Percentiles rank a stretch among this genome's conserved stretches.
Conservation (phyloP, 2,797 vertebrate species). For the Hydrophis major region DNA sequence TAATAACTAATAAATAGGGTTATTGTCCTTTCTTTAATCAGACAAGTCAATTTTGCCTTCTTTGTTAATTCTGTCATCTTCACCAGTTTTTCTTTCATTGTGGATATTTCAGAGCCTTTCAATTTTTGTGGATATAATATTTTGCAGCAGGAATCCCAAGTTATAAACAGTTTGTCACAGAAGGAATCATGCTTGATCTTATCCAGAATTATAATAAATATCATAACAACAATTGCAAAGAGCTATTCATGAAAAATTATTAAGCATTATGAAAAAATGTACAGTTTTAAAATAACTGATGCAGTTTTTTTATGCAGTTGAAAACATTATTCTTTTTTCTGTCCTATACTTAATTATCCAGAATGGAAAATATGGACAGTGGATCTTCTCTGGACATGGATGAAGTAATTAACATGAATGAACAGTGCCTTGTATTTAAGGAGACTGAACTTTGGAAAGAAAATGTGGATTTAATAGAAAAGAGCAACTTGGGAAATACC, state of each 20-base stretch:
- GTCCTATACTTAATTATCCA: background rate
- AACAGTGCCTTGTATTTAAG: accelerated
- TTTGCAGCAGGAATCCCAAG: background rate
- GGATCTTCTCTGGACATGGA: constrained; percentile 28
- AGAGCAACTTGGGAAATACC: background rate
- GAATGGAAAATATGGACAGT: constrained; percentile 46
- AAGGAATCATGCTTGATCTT: background rate
- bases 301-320: background rate
- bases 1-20: background rate
- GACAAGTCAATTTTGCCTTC: background rate
- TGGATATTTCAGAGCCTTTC: background rate
- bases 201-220: background rate
- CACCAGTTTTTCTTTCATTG: background rate
- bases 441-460: background rate
- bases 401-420: constrained; percentile 16
- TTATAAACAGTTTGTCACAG: background rate
- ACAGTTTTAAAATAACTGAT: background rate
- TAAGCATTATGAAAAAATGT: background rate
- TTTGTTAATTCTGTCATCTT: background rate
- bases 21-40: background rate
- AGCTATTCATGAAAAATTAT: background rate
- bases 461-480: constrained; percentile 11
- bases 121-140: background rate
- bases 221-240: background rate
- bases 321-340: constrained; percentile 25